These are phyloP conservation scores for Drosophila greeni DNA, from an alignment of 2,888 invertebrate species.

Conservation along the genomic window DNA sequence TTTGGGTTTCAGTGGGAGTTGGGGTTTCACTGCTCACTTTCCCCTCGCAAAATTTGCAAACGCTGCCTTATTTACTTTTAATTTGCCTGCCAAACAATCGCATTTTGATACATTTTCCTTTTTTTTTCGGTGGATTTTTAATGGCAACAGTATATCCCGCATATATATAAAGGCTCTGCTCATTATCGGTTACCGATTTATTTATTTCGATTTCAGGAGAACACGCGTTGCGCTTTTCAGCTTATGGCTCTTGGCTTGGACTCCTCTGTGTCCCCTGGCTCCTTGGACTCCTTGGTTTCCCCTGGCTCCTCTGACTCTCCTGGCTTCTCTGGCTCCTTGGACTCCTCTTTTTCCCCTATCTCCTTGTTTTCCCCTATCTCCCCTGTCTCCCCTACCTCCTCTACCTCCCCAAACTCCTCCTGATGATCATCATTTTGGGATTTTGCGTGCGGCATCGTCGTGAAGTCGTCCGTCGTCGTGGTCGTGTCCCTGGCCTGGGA, in stretches of 20 bases:
- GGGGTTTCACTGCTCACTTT: conserved; percentile 7
- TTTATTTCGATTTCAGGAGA: conserved; percentile 49
- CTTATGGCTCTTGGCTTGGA: conserved; percentile 32
- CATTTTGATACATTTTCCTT: conserved; percentile 42
- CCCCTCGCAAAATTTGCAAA: conserved; percentile 22
- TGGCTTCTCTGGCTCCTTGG: no score
- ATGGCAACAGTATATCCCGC: conserved; percentile 36
- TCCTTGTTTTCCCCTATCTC: background rate
- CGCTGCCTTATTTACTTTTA: conserved; percentile 67
- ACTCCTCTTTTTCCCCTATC: background rate
- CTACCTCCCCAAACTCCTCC: conserved; percentile 13
- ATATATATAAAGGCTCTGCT: conserved; percentile 10
- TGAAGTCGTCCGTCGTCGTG: conserved; percentile 61
- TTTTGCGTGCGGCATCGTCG: conserved; percentile 54
- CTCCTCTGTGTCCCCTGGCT: background rate
- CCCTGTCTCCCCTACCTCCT: background rate
- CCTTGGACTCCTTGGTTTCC: background rate
- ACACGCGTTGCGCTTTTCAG: conserved; percentile 55
- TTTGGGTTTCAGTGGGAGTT: conserved; percentile 9
- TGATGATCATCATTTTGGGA: conserved; percentile 61
- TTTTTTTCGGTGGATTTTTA: conserved; percentile 48
- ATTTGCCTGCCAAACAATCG: conserved; percentile 64
- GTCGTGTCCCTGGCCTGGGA: conserved; percentile 55
- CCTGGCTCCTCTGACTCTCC: conserved; percentile 6
- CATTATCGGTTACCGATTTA: conserved; percentile 44